Evolutionary conservation across 2,888 invertebrate genomes (phyloP).

Genomic region (Plebejus melissa): DNA sequence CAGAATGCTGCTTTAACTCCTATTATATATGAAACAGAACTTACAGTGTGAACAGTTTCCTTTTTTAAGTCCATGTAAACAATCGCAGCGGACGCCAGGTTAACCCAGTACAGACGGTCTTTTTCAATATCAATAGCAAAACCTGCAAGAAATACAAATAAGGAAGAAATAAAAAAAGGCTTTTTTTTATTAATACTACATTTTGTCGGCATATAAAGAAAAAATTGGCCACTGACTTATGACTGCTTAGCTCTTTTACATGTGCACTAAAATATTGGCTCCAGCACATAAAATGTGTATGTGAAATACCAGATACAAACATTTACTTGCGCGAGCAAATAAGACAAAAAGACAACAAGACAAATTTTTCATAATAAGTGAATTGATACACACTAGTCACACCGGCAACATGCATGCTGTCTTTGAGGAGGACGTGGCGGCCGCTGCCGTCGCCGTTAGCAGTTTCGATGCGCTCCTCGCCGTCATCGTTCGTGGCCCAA

Average conservation of each 20-base stretch:
- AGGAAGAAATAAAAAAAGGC: background rate
- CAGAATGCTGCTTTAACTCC: too few relatives aligned
- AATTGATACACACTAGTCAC: conserved; percentile 49
- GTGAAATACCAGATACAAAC: too few relatives aligned
- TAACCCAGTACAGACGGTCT: conserved; percentile 84
- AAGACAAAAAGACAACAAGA: too few relatives aligned
- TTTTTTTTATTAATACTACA: too few relatives aligned
- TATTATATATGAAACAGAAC: conserved; percentile 29
- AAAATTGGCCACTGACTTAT: background rate
- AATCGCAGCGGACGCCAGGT: conserved; percentile 64
- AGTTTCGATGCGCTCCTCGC: conserved; percentile 73
- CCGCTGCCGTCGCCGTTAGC: conserved; percentile 83
- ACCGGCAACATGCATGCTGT: conserved; percentile 51
- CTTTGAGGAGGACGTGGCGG: conserved; percentile 51
- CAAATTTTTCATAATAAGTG: too few relatives aligned
- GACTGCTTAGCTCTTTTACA: too few relatives aligned
- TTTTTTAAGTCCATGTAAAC: conserved; percentile 79
- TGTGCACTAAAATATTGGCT: too few relatives aligned
- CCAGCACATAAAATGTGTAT: too few relatives aligned
- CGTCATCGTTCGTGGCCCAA: conserved; percentile 73
- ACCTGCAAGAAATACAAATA: conserved; percentile 57
- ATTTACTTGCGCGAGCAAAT: too few relatives aligned
- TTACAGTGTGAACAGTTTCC: conserved; percentile 45
- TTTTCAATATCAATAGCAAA: conserved; percentile 80
- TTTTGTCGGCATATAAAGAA: too few relatives aligned